These are phyloP conservation scores for Agonopterix subpropinquella DNA, from an alignment of 2,888 invertebrate genomes.

Conservation along the genomic window DNA sequence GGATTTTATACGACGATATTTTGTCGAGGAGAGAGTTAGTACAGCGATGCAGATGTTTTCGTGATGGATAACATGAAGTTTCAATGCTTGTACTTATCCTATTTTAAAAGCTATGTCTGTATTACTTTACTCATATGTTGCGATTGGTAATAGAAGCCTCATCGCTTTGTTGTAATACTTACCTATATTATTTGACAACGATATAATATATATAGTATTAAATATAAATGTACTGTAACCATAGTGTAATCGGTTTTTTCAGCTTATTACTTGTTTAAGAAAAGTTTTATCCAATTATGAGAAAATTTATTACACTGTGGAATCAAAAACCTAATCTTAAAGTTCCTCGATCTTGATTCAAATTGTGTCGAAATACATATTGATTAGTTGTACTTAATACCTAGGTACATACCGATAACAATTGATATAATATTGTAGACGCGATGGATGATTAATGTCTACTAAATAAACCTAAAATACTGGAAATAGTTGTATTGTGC, in stretches of 20 bases:
- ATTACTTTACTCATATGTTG: background rate
- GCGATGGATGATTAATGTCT: too few species aligned
- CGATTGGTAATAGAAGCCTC: too few species aligned
- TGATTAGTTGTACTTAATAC: background rate
- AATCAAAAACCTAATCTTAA: constrained; percentile 10
- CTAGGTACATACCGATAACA: background rate
- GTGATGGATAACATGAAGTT: too few species aligned
- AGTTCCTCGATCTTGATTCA: constrained; percentile 13
- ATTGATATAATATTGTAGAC: too few species aligned
- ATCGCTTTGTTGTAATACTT: too few species aligned
- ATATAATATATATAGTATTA: too few species aligned
- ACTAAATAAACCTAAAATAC: too few species aligned
- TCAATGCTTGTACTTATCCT: too few species aligned
- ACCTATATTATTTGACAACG: too few species aligned
- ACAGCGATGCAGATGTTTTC: background rate
- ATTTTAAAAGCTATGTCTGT: too few species aligned
- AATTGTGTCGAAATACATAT: background rate
- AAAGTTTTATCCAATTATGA: background rate
- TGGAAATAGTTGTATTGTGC: too few species aligned
- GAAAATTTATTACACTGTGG: background rate
- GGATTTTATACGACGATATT: constrained; percentile 16
- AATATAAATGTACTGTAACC: too few species aligned
- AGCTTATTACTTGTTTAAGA: background rate
- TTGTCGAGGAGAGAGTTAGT: constrained; percentile 12
- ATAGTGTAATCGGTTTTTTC: background rate